Evolutionary conservation across 2,888 invertebrate genomes (phyloP).

Genomic region (Cynaeus angustus): DNA sequence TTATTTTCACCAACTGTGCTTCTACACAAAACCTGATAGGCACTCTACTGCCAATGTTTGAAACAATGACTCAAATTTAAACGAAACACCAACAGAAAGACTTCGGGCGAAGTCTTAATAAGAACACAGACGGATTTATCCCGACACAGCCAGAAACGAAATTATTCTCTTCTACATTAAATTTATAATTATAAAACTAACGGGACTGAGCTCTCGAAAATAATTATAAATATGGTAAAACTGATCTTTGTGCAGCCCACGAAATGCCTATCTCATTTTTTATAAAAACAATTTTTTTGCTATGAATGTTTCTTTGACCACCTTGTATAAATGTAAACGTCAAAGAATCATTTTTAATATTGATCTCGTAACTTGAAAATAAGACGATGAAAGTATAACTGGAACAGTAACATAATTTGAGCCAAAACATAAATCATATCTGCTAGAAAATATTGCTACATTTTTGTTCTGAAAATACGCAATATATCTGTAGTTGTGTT

Average conservation of each 20-base stretch:
- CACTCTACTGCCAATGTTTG: conserved; percentile 1
- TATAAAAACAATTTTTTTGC: too few species aligned
- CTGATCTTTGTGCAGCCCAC: too few species aligned
- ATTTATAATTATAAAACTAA: background rate
- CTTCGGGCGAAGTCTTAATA: background rate
- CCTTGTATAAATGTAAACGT: background rate
- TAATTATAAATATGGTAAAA: background rate
- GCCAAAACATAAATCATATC: background rate
- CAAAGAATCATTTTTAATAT: background rate
- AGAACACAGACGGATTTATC: conserved; percentile 8
- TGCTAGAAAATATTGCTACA: background rate
- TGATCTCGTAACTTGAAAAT: background rate
- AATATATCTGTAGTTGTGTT: background rate
- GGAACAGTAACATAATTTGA: background rate
- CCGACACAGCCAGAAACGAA: background rate
- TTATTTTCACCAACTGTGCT: conserved; percentile 27
- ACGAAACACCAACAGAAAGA: conserved; percentile 1
- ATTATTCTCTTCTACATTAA: background rate
- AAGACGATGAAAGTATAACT: background rate
- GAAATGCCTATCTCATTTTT: too few species aligned
- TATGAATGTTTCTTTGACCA: too few species aligned
- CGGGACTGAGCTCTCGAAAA: background rate
- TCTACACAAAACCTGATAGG: conserved; percentile 1
- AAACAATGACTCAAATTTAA: conserved; percentile 27
- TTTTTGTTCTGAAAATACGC: background rate